Evolutionary conservation across 2,113 vertebrate genomes (phyloP).

Genomic region (Ailuropoda melanoleuca): DNA sequence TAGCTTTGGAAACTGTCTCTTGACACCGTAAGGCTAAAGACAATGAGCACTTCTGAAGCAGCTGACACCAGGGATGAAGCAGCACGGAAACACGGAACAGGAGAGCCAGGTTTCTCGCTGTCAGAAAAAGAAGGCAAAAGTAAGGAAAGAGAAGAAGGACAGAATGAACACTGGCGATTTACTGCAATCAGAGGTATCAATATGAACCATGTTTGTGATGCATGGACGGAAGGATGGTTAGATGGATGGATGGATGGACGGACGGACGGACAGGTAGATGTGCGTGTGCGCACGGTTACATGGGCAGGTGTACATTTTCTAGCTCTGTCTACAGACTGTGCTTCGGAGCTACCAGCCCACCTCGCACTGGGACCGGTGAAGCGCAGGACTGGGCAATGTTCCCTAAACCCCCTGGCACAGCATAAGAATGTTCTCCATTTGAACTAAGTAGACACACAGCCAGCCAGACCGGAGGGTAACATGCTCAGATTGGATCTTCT

Average conservation of each 20-base stretch:
- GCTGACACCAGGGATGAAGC: neutral
- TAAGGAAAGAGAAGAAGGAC: neutral
- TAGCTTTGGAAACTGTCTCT: neutral
- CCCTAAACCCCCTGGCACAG: no score
- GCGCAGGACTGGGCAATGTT: fast-evolving
- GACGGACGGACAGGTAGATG: neutral
- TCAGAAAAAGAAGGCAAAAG: neutral
- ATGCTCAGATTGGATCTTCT: neutral
- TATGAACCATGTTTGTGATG: fast-evolving
- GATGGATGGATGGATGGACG: no score
- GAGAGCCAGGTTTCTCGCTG: neutral
- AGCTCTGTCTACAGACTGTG: neutral
- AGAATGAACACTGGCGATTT: neutral
- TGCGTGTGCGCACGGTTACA: fast-evolving
- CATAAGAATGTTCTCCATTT: neutral
- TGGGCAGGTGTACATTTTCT: no score
- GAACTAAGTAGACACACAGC: no score
- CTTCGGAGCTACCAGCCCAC: neutral
- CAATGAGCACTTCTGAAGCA: neutral
- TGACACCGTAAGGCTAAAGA: no score
- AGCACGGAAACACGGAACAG: fast-evolving
- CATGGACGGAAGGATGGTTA: neutral
- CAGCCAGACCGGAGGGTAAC: neutral
- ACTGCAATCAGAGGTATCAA: neutral
- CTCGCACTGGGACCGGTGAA: no score